Base-by-base conservation (phyloP, 2,797 vertebrate species). In the Darevskia nairensis region DNA sequence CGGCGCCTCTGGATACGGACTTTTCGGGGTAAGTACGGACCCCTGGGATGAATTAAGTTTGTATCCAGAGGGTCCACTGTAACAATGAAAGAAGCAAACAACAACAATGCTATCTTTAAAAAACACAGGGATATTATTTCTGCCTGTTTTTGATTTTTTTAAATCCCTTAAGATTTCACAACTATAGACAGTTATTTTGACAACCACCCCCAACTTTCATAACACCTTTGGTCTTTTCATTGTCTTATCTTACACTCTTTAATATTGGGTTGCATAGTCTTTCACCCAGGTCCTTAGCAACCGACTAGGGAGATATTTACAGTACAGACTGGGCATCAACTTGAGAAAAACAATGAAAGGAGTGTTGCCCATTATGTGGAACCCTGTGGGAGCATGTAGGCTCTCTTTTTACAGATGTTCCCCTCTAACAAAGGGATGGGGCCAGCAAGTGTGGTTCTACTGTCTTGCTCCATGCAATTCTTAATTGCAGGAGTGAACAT, bases 231-330 rank as follows among this genome's bases (percentile, higher is more conserved):
- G 92, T 32, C 86, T 80, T 88, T 39, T 80, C 80, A 89, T 81
- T 59, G 91, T 92, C 78, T 35, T 35, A 35, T 35, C 35, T 89
- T 59, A 86, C 77, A 68, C 86, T 91, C 85, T 69, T 94, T 89
- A 46, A 80, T 91, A 92, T 90, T 92, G 92, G 88, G 84, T 88
- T 84, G 82, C 90, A 86, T 35, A 90, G 89, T 72, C 68, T 94
- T 41, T 72, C 29, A 86, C 88, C 86, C 86, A 90, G 90, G 91
- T 81, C 89, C 90, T 76, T 93, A 92, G 89, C 94, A 76, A 94
- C 84, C 87, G 92, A 93, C 74, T 88, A 93, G 93, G 78, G 91
- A 1, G 3, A 23, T 80, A 29, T n/a, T 86, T 72, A 80, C 32
- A 72, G 29, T 39, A 80, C 23, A 50, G 32, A 59, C 23, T 35